Conservation (phyloP, 2,797 vertebrate species). For the Smutsia temminckii region DNA sequence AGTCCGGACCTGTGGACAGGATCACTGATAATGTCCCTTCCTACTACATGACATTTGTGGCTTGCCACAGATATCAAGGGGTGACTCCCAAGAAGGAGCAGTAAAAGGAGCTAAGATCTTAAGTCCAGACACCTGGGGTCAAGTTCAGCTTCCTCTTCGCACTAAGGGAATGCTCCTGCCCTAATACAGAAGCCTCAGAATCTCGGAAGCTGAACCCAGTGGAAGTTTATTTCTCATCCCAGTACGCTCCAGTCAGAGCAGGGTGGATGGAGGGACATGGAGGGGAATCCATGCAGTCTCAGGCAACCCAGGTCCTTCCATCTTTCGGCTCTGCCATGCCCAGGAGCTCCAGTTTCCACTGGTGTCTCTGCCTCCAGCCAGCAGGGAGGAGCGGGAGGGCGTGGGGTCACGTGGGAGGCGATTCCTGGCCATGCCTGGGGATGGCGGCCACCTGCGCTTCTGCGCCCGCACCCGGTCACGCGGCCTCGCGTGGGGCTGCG, state of each 20-base stretch:
- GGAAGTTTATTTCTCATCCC: not conserved
- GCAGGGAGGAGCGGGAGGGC: not conserved
- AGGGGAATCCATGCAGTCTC: not conserved
- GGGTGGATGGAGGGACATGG: not conserved
- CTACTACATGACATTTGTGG: not conserved
- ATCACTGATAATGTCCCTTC: not conserved
- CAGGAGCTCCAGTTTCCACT: not conserved
- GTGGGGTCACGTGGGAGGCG: not conserved
- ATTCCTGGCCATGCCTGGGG: conserved; percentile 3
- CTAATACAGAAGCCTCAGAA: not conserved
- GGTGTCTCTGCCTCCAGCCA: not conserved
- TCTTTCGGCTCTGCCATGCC: not conserved
- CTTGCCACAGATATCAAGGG: not conserved
- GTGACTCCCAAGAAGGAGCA: not conserved
- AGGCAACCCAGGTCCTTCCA: not conserved
- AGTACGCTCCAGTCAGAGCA: not conserved
- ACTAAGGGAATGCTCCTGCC: not conserved
- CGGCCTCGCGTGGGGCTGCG: not conserved
- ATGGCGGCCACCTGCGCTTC: not conserved
- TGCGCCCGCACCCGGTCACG: not conserved
- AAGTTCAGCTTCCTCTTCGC: not conserved
- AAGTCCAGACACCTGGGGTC: not conserved
- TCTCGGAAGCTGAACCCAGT: not conserved
- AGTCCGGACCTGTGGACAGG: not conserved
- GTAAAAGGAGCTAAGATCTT: not conserved